Conservation (phyloP, 1,140 invertebrate genomes). For the Zaprionus nigranus region DNA sequence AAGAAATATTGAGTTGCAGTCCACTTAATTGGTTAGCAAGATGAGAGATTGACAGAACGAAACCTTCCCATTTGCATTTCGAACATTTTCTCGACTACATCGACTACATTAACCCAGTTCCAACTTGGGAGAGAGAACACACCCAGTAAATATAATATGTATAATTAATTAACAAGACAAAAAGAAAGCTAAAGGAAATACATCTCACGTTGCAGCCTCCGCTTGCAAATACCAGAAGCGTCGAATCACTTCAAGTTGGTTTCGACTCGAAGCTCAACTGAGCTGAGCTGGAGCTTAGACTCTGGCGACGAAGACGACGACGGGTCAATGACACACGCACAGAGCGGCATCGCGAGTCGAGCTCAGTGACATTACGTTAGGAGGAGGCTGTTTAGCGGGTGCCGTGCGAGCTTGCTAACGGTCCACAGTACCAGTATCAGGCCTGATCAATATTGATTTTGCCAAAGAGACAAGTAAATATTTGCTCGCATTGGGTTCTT, state of each 20-base stretch:
- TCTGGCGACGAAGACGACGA: not conserved
- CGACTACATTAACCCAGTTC: constrained; percentile 73
- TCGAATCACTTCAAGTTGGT: not conserved
- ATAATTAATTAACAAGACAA: constrained; percentile 58
- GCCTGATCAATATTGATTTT: constrained; percentile 72
- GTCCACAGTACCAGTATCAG: not conserved
- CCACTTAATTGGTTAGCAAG: not conserved
- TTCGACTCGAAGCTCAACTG: constrained; percentile 2
- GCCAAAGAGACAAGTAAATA: constrained; percentile 62
- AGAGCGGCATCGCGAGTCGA: not conserved
- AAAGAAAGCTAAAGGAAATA: constrained; percentile 68
- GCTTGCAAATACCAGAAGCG: constrained; percentile 65
- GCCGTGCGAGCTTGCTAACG: constrained; percentile 47
- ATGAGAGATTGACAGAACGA: constrained; percentile 16
- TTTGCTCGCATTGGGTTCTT: constrained; percentile 36
- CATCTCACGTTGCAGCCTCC: constrained; percentile 38
- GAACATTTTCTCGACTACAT: constrained; percentile 42
- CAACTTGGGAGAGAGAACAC: constrained; percentile 48
- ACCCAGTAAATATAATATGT: constrained; percentile 55
- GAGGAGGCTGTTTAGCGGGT: constrained; percentile 41
- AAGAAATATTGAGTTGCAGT: not conserved
- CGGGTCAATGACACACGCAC: constrained; percentile 33
- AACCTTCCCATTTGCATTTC: constrained; percentile 47
- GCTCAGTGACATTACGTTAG: constrained; percentile 76
- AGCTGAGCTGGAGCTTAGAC: constrained; percentile 17